Percentiles rank a stretch among this genome's conserved stretches.
phyloP scores from a whole-genome alignment of 2,797 vertebrate species.

The Zenarchopterus dispar region DNA sequence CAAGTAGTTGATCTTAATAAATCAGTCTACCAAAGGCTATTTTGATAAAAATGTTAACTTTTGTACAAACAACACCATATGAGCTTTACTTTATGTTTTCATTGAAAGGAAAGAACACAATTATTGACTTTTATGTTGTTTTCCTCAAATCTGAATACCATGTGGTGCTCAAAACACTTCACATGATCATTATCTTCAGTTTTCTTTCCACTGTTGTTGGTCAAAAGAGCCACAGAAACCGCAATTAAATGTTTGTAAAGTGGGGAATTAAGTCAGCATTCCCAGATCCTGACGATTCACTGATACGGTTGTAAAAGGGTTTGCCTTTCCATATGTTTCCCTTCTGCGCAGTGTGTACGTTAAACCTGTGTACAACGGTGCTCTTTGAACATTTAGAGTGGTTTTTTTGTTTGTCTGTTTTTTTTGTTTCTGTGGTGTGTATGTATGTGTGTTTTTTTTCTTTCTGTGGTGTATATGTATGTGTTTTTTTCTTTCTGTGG shows the following conservation, averaged over 20 bases:
- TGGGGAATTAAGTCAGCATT: background rate
- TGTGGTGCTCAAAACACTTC: no score
- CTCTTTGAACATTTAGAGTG: no score
- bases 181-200: background rate
- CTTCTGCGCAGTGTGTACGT: background rate
- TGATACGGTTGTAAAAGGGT: slow-evolving; percentile 4
- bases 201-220: background rate
- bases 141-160: background rate
- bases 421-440: no score
- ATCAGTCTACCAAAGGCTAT: background rate
- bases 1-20: background rate
- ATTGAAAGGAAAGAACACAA: background rate
- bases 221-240: background rate
- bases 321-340: background rate
- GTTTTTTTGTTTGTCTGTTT: no score
- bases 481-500: no score
- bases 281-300: slow-evolving; percentile 8
- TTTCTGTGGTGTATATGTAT: no score
- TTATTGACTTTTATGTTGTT: background rate
- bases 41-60: background rate
- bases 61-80: background rate
- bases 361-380: no score
- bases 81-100: background rate
- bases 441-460: no score
- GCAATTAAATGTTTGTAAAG: slow-evolving; percentile 5